Base-by-base conservation (phyloP, 2,113 vertebrate genomes). In the Petrocephalus microphthalmus region DNA sequence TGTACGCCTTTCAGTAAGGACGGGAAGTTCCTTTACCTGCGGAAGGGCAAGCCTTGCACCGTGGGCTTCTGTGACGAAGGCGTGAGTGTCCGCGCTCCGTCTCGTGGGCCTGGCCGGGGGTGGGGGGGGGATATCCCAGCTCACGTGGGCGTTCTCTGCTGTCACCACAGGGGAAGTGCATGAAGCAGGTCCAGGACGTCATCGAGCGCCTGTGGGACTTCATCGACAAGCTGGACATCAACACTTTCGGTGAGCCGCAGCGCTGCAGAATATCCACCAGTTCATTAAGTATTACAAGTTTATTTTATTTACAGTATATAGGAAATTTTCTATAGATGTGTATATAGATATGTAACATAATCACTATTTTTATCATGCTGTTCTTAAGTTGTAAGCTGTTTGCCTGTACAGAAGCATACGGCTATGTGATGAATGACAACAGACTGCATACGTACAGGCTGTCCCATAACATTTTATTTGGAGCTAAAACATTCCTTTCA, bases 181-280 rank as follows among this genome's bases (percentile, higher is more conserved):
- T 99, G 95, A 99, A 99, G 91, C 97, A 96, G 88, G 98, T 99
- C 2, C 98, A 99, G 93, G 98, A 99, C 42, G 98, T 98, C 67
- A 99, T 99, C 0, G 98, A 99, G 91, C 95, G 98, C 60, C 94
- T 99, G 88, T 99, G 98, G 98, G 97, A 98, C 92, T 99, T 99
- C 91, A 99, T 99, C n/a, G 98, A 99, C 93, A 96, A 99, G 87
- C 94, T 99, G 89, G 96, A 98, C 93, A 99, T 99, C 91, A 99
- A 99, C 88, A 99, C 97, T 37, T 98, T 99, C 15, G 96, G 98
- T 99, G 94, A 94, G 95, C 90, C 22, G 25, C 81, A 57, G 7
- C 2, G 0, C 3, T 42, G 52, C 47, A 17, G 45, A 84, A 84
- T 54, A 13, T 5, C 10, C 10, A 8, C 11, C 29, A 7, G 25